Conservation (phyloP, 2,888 invertebrate genomes). For the Meloe dianella region DNA sequence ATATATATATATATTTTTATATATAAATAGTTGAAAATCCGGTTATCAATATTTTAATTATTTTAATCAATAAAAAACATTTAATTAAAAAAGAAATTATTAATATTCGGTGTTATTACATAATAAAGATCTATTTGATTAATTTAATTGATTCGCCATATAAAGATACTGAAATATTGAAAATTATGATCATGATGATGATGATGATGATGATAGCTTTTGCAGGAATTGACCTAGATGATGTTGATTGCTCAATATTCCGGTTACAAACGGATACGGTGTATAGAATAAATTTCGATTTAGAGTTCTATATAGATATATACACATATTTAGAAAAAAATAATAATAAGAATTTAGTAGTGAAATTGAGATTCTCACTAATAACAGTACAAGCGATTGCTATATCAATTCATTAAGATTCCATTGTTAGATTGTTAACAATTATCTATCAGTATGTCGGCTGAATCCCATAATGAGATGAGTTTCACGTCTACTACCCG, state of each 20-base stretch:
- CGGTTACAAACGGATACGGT: slow-evolving; percentile 6
- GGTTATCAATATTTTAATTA: neutral
- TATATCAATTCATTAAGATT: slow-evolving; percentile 19
- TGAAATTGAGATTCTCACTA: slow-evolving; percentile 10
- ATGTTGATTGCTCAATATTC: slow-evolving; percentile 11
- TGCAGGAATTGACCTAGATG: slow-evolving; percentile 8
- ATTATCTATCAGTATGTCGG: slow-evolving; percentile 21
- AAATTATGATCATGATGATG: neutral
- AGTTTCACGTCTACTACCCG: slow-evolving; percentile 20
- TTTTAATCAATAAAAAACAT: neutral
- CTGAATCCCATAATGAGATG: slow-evolving; percentile 26
- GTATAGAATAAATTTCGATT: neutral
- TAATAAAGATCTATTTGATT: neutral
- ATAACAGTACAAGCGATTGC: neutral
- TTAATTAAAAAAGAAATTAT: neutral
- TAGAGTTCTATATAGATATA: neutral
- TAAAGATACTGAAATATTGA: neutral
- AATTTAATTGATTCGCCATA: neutral
- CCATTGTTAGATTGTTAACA: slow-evolving; percentile 16
- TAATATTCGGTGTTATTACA: neutral
- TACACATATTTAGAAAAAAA: neutral
- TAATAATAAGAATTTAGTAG: neutral
- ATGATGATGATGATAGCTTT: neutral
- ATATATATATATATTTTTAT: too few relatives aligned
- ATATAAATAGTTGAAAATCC: too few relatives aligned